Evolutionary conservation across 2,888 invertebrate species (phyloP), one percentile per base, ranked within the genome.

Genomic region (Plagiodera versicolora): DNA sequence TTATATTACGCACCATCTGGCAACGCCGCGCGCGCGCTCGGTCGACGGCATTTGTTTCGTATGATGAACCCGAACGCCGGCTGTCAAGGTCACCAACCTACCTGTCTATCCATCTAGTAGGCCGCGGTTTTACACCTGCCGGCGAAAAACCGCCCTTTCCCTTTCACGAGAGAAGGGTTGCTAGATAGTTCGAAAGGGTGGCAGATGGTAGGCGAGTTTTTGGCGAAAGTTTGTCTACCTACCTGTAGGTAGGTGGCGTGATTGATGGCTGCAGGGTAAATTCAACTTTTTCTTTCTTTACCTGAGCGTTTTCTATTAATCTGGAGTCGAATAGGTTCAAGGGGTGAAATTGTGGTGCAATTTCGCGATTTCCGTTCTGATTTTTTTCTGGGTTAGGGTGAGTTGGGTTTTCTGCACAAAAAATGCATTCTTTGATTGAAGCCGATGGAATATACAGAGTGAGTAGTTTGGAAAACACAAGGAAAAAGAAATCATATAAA

Each of bases 151-250:
- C 24, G 16, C 47, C 64, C 66, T 67, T 66, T 67, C 66, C 60
- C 50, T 16, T 28, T 58, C 60, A 18, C 58, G 63, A 62, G 61
- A 66, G 66, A 67, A 68, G 66, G 63, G 63, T 67, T 66, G 63
- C 51, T 67, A 16, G 30, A 44, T 54, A 48, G 63, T 68, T 56
- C n/a, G n/a, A n/a, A n/a, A n/a, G 56, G 46, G 49, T 47, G 67
- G 66, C 72, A 72, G 72, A 69, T 72, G 72, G 70, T 56, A 51
- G 66, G 66, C 67, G 72, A 70, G 71, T 69, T 67, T 69, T 70
- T 58, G 66, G 58, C 64, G 61, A 70, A 61, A 62, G 58, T 63
- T 55, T 53, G 24, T n/a, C n/a, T n/a, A n/a, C n/a, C 32, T 32
- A 58, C 58, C 58, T 61, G 64, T 24, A 53, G 44, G 28, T 60